phyloP scores from a whole-genome alignment of 2,113 vertebrate genomes.

The Tachysurus fulvidraco region DNA sequence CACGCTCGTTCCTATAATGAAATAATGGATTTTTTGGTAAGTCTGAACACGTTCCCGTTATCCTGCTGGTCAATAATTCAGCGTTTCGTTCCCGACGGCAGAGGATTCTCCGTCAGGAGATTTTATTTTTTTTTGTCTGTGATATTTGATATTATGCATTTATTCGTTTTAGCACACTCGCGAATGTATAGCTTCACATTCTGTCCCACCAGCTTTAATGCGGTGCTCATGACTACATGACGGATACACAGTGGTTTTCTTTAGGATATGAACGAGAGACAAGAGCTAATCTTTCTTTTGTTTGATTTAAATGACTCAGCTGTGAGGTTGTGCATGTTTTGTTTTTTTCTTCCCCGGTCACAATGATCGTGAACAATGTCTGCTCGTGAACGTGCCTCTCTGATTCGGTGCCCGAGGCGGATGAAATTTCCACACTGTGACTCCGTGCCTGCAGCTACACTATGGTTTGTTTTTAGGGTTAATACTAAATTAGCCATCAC shows the following conservation, averaged over 20 bases:
- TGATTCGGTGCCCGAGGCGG: constrained; percentile 61
- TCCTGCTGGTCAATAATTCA: background rate
- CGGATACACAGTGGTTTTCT: background rate
- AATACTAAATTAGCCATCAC: constrained; percentile 58
- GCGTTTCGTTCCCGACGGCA: background rate
- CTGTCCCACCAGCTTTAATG: background rate
- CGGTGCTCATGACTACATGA: background rate
- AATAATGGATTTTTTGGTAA: constrained; percentile 11
- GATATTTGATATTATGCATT: background rate
- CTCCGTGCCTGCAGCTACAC: constrained; percentile 44
- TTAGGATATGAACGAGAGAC: background rate
- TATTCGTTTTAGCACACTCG: background rate
- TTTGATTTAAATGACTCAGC: background rate
- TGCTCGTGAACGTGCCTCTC: constrained; percentile 35
- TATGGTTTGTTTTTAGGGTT: constrained; percentile 28
- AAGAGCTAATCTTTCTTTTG: background rate
- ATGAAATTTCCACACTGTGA: constrained; percentile 50
- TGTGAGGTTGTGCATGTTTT: constrained; percentile 49
- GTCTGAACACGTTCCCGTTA: background rate
- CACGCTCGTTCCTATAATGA: background rate
- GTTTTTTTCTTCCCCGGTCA: too few species aligned
- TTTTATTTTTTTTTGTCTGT: too few species aligned
- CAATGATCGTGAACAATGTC: constrained; percentile 47
- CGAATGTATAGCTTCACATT: background rate
- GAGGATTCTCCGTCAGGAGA: background rate